These are phyloP conservation scores for Anguilla japonica DNA, from an alignment of 2,113 vertebrate species.

Conservation along the genomic window DNA sequence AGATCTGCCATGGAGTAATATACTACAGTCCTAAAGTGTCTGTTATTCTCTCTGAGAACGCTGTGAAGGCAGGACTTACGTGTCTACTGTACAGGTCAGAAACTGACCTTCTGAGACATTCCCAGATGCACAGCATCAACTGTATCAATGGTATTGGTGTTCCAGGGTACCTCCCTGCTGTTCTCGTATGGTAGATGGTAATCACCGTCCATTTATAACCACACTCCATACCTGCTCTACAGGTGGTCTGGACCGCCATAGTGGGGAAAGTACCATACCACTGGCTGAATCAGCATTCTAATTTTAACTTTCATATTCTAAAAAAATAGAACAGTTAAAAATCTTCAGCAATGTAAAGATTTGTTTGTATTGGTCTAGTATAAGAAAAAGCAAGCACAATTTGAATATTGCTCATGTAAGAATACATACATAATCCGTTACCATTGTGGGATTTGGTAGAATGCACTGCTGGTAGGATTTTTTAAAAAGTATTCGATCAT, in stretches of 20 bases:
- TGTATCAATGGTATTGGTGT: constrained; percentile 26
- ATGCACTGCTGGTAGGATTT: neutral
- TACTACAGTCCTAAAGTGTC: neutral
- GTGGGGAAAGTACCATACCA: constrained; percentile 18
- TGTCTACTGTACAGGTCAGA: constrained; percentile 7
- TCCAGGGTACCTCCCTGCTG: constrained; percentile 22
- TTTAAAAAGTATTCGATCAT: too few relatives aligned
- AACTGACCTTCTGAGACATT: constrained; percentile 23
- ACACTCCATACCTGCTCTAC: neutral
- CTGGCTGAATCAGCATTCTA: constrained; percentile 21
- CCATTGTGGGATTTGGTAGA: neutral
- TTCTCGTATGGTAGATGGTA: constrained; percentile 23
- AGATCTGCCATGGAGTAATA: neutral
- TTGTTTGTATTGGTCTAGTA: neutral
- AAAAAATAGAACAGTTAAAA: constrained; percentile 40
- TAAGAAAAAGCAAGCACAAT: constrained; percentile 7
- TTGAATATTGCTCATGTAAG: constrained; percentile 35
- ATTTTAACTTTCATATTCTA: constrained; percentile 26
- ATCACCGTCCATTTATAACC: neutral
- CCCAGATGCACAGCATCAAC: constrained; percentile 51
- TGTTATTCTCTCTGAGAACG: constrained; percentile 4
- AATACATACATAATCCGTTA: neutral
- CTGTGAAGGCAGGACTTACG: constrained; percentile 9
- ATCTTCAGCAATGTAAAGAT: constrained; percentile 35
- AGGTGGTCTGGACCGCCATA: neutral